phyloP scores from a whole-genome alignment of 64 coral and sea anemone genomes.

The Anthopleura sola region DNA sequence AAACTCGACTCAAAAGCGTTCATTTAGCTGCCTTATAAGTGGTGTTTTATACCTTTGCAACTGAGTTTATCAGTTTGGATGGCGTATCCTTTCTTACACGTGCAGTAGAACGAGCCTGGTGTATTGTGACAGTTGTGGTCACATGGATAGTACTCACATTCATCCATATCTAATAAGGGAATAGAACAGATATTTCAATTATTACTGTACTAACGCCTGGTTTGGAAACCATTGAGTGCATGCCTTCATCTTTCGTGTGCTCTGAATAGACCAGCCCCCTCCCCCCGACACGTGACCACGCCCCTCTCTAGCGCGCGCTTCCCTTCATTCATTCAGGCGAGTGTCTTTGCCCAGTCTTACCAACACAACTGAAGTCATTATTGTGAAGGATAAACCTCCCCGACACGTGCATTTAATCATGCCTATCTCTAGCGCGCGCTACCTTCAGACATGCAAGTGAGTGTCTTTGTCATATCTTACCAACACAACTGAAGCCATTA shows the following conservation, averaged over 20 bases:
- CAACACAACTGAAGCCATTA: slow-evolving; percentile 79
- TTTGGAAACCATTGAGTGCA: too few species aligned
- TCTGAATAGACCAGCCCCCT: background rate
- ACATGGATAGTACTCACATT: slow-evolving; percentile 62
- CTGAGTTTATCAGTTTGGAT: slow-evolving; percentile 61
- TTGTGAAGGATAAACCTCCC: slow-evolving; percentile 65
- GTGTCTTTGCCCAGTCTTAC: slow-evolving; percentile 18
- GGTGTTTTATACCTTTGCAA: slow-evolving; percentile 48
- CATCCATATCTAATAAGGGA: slow-evolving; percentile 60
- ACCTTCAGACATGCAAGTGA: background rate
- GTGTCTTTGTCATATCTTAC: slow-evolving; percentile 22
- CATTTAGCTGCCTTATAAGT: too few species aligned
- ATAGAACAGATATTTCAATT: background rate
- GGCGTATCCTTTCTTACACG: slow-evolving; percentile 61
- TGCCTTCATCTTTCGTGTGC: too few species aligned
- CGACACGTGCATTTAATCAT: background rate
- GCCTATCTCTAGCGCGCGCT: background rate
- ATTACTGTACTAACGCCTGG: background rate
- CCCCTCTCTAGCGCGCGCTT: background rate
- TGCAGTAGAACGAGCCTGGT: slow-evolving; percentile 73
- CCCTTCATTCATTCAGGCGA: too few species aligned
- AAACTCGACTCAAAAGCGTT: too few species aligned
- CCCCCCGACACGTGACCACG: background rate
- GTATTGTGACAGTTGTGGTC: slow-evolving; percentile 77
- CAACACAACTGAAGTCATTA: slow-evolving; percentile 78